Evolutionary conservation across 1,140 invertebrate genomes (phyloP).

Genomic region (Eueides isabella): DNA sequence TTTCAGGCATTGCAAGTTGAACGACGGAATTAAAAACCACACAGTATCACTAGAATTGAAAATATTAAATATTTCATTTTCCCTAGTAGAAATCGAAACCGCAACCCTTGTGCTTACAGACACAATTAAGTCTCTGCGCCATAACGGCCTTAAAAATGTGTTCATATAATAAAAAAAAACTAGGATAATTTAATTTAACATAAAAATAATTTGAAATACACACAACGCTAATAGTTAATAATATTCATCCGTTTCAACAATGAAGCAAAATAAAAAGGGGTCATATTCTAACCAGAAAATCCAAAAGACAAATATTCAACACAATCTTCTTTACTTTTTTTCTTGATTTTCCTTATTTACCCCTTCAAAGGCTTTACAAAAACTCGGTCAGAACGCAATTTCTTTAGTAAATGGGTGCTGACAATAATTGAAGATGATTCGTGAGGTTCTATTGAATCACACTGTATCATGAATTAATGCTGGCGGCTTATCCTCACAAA

Average conservation of each 20-base stretch:
- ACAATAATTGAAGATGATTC: conserved; percentile 27
- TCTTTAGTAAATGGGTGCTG: conserved; percentile 16
- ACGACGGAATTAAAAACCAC: too few relatives aligned
- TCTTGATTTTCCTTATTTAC: conserved; percentile 24
- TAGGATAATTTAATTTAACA: too few relatives aligned
- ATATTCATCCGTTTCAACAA: neutral
- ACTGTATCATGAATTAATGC: neutral
- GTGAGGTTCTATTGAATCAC: conserved; percentile 13
- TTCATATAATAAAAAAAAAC: too few relatives aligned
- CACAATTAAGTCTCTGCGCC: too few relatives aligned
- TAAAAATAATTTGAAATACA: neutral
- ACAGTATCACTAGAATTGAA: too few relatives aligned
- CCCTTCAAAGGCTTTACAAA: conserved; percentile 16
- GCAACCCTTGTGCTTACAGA: too few relatives aligned
- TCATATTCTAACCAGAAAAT: conserved; percentile 1
- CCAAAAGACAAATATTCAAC: neutral
- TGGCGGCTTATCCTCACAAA: neutral
- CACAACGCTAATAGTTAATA: neutral
- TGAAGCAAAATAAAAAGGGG: conserved; percentile 4
- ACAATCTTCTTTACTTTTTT: neutral
- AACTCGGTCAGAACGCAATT: conserved; percentile 21
- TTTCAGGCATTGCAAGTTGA: too few relatives aligned
- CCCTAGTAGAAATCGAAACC: too few relatives aligned
- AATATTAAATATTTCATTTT: too few relatives aligned
- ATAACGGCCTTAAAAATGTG: too few relatives aligned